phyloP scores from a whole-genome alignment of 2,113 vertebrate species.

The Clarias batrachus region DNA sequence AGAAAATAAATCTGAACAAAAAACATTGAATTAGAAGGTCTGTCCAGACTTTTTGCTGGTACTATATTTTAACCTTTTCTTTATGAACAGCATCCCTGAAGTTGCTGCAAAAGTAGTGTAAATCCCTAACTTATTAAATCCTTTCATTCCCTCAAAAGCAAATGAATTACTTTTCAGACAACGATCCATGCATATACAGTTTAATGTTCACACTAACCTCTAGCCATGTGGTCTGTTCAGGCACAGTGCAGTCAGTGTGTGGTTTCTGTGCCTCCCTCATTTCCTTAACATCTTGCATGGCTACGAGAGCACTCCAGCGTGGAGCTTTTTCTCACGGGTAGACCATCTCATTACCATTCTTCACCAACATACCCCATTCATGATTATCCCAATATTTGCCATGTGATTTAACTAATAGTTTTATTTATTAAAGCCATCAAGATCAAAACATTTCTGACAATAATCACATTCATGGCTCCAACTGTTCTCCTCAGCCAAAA shows the following conservation, averaged over 20 bases:
- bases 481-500: not conserved
- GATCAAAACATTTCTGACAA: slow-evolving; percentile 12
- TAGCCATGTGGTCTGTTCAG: slow-evolving; percentile 57
- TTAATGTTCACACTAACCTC: slow-evolving; percentile 44
- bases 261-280: slow-evolving; percentile 38
- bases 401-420: not conserved
- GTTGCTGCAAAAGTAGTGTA: not conserved
- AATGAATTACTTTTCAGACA: not conserved
- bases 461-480: not conserved
- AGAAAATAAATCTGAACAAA: no score
- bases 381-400: not conserved
- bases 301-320: slow-evolving; percentile 42
- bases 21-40: no score
- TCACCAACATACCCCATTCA: not conserved
- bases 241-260: slow-evolving; percentile 55
- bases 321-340: slow-evolving; percentile 53
- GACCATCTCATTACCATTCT: slow-evolving; percentile 51
- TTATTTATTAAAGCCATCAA: not conserved
- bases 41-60: no score
- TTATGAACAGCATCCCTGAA: not conserved
- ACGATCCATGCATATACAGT: not conserved
- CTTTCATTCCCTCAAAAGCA: not conserved
- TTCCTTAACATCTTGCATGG: slow-evolving; percentile 62
- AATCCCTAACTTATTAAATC: not conserved
- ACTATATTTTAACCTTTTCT: no score